Evolutionary conservation across 2,888 invertebrate genomes (phyloP), one percentile per base, ranked within the genome.

Genomic region (Tetragonisca angustula): DNA sequence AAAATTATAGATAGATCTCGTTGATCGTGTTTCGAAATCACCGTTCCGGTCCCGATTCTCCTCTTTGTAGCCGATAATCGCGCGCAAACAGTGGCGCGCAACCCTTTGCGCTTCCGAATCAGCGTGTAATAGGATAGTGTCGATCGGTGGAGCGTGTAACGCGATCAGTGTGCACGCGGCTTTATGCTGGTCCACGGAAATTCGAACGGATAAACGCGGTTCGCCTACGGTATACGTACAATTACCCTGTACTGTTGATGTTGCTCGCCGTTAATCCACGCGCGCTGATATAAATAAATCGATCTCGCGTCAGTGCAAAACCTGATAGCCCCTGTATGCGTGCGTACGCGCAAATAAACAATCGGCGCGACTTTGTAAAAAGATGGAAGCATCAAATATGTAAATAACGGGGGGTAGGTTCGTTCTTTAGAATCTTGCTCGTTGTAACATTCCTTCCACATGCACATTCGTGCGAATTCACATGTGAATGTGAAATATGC

Each of bases 151-250:
- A 83, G 71, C 71, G 65, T 65, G 75, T 77, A 75, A 77, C 77
- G 43, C 77, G 84, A 78, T 84, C 84, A 65, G 71, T 76, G 85
- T 76, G 75, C 67, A 84, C 81, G 84, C 71, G 71, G 76, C 83
- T 84, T 84, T 73, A 84, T 81, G 65, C 72, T 52, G 69, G 49
- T 27, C 61, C 61, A 72, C 69, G 78, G 77, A 78, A 72, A 81
- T 78, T 70, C 81, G 78, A 85, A 84, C 70, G 76, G 69, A 69
- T 76, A 78, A 84, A 77, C 70, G 75, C 61, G 80, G 59, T 69
- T 43, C 64, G 24, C 24, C 52, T 27, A 68, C 61, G 21, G 71
- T 54, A 72, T 49, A 68, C 54, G 61, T 72, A 74, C 76, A 76
- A 79, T 79, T 83, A 83, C 72, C 43, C 62, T 50, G 64, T 50